Percentiles rank a stretch among this genome's conserved stretches.
Evolutionary conservation across 1,140 invertebrate genomes (phyloP).

Genomic region (Musca domestica): DNA sequence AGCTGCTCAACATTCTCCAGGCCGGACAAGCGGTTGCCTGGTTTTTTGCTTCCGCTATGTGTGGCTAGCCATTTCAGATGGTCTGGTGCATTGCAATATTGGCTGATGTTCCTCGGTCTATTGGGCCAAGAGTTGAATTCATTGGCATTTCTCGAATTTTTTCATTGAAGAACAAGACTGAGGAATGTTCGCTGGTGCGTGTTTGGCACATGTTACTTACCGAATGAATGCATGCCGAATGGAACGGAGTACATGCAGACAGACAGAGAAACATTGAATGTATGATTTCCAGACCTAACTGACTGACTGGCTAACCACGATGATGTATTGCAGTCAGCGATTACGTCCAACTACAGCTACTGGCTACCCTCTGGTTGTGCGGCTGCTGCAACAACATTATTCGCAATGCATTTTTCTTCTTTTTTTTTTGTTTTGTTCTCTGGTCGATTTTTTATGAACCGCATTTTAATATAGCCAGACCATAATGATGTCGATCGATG

Average conservation of each 20-base stretch:
- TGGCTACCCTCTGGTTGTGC: not conserved
- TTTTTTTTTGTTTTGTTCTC: not conserved
- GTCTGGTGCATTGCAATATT: too few species aligned
- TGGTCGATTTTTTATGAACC: not conserved
- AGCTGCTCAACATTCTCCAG: constrained; percentile 11
- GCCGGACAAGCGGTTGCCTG: not conserved
- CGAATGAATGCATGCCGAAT: not conserved
- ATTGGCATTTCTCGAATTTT: constrained; percentile 28
- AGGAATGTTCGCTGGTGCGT: constrained; percentile 51
- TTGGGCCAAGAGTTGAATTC: constrained; percentile 7
- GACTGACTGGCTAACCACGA: not conserved
- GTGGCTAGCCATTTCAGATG: not conserved
- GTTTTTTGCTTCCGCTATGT: not conserved
- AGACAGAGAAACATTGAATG: not conserved
- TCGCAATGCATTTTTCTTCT: not conserved
- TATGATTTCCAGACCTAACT: not conserved
- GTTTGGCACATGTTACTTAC: constrained; percentile 45
- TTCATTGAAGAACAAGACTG: constrained; percentile 46
- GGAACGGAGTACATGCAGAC: constrained; percentile 20
- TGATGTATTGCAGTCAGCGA: constrained; percentile 1
- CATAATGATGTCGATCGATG: constrained; percentile 13
- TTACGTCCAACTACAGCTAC: not conserved
- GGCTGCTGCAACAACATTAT: not conserved
- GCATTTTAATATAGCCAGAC: too few species aligned
- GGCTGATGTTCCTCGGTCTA: constrained; percentile 8